A percentile compares a stretch with the other conserved stretches of the same genome.
Conservation (phyloP, 1,140 invertebrate genomes). For the Drosophila chauvacae region DNA sequence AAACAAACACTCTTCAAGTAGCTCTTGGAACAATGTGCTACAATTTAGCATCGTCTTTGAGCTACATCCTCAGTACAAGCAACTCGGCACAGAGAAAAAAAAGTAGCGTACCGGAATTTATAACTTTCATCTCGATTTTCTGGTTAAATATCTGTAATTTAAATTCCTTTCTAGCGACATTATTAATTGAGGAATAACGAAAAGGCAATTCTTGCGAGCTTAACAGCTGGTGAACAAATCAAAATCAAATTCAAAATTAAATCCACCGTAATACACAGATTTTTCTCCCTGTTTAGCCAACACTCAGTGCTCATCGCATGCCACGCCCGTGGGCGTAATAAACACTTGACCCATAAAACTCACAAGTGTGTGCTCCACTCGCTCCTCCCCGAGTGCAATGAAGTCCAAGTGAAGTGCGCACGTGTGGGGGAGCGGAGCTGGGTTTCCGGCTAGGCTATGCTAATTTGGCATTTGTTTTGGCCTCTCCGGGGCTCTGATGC, state of each 20-base stretch:
- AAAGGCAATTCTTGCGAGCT: neutral
- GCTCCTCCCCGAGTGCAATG: slow-evolving; percentile 65
- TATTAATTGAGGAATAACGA: neutral
- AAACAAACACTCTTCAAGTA: slow-evolving; percentile 70
- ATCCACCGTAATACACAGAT: neutral
- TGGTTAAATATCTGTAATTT: neutral
- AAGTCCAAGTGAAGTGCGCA: slow-evolving; percentile 79
- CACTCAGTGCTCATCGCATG: slow-evolving; percentile 18
- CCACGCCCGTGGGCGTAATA: slow-evolving; percentile 78
- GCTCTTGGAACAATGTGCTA: slow-evolving; percentile 70
- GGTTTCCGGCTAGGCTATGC: slow-evolving; percentile 43
- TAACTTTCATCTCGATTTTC: neutral
- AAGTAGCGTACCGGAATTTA: neutral
- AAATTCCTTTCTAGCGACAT: too few relatives aligned
- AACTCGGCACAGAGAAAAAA: neutral
- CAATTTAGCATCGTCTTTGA: slow-evolving; percentile 68
- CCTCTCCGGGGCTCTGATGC: slow-evolving; percentile 12
- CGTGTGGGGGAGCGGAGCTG: slow-evolving; percentile 43
- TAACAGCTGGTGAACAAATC: neutral
- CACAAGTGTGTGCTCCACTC: slow-evolving; percentile 70
- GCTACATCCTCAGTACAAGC: slow-evolving; percentile 19
- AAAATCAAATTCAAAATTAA: neutral
- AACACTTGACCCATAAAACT: slow-evolving; percentile 81
- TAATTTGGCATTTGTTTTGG: slow-evolving; percentile 76
- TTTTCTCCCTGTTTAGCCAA: slow-evolving; percentile 1